These are phyloP conservation scores for Cryptotis parvus DNA, from an alignment of 2,113 vertebrate species.

Conservation along the genomic window DNA sequence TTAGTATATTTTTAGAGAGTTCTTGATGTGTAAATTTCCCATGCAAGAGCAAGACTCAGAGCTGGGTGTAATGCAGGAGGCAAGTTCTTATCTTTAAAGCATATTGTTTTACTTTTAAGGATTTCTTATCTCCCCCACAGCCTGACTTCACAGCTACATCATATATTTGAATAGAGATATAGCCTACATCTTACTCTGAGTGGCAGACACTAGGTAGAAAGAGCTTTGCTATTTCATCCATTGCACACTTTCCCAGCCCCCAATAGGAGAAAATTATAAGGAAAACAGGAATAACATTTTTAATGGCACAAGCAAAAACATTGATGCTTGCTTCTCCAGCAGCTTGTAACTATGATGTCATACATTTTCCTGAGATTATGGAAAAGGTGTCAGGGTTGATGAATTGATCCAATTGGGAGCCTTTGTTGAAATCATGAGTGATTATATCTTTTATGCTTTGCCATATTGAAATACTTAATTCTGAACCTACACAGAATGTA, in stretches of 20 bases:
- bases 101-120: slow-evolving; percentile 71
- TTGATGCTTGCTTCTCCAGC: neutral
- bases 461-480: neutral
- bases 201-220: neutral
- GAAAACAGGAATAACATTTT: slow-evolving; percentile 44
- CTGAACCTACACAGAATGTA: neutral
- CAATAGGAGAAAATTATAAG: neutral
- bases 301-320: neutral
- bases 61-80: slow-evolving; percentile 20
- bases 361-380: neutral
- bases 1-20: neutral
- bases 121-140: slow-evolving; percentile 69
- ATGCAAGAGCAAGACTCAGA: slow-evolving; percentile 32
- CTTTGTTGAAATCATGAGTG: slow-evolving; percentile 31
- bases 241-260: neutral
- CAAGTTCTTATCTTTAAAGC: slow-evolving; percentile 71
- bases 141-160: slow-evolving; percentile 56
- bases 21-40: neutral
- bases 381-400: neutral
- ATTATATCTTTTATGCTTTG: neutral
- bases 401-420: neutral
- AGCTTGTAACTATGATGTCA: neutral
- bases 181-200: slow-evolving; percentile 40
- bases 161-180: slow-evolving; percentile 8
- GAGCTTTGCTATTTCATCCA: slow-evolving; percentile 37